A percentile compares a stretch with the other conserved stretches of the same genome.
Evolutionary conservation across 2,113 vertebrate species (phyloP).

Genomic region (Anarrhichthys ocellatus): DNA sequence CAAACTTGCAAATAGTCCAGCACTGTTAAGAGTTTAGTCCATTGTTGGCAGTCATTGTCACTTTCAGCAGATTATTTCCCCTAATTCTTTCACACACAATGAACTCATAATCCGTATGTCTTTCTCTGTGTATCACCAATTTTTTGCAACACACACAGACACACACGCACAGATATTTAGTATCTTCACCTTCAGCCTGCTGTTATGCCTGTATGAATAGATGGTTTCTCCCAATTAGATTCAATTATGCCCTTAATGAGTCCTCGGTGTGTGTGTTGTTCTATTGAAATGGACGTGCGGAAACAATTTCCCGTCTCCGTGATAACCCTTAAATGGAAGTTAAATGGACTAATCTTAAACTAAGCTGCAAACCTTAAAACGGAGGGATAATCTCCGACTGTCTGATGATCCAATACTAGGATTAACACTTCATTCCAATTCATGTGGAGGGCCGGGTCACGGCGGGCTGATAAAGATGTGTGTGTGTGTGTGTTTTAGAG

Average conservation of each 20-base stretch:
- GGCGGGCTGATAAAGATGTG: slow-evolving; percentile 48
- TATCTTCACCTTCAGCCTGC: slow-evolving; percentile 1
- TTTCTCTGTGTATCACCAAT: background rate
- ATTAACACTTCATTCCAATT: slow-evolving; percentile 60
- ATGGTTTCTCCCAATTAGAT: slow-evolving; percentile 29
- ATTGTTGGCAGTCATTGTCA: slow-evolving; percentile 16
- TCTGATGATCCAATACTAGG: slow-evolving; percentile 69
- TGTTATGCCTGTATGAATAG: slow-evolving; percentile 19
- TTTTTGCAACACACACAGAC: slow-evolving; percentile 4
- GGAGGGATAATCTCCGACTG: slow-evolving; percentile 64
- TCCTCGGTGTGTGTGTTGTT: slow-evolving; percentile 9
- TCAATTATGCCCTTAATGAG: slow-evolving; percentile 54
- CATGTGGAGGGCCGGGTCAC: slow-evolving; percentile 42
- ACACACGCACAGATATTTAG: background rate
- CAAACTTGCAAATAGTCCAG: background rate
- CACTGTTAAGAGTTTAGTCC: slow-evolving; percentile 21
- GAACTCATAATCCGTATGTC: background rate
- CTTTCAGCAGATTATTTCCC: slow-evolving; percentile 27
- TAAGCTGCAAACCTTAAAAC: slow-evolving; percentile 59
- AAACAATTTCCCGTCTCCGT: slow-evolving; percentile 20
- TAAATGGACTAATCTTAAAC: slow-evolving; percentile 57
- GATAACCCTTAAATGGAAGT: slow-evolving; percentile 68
- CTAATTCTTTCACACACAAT: background rate
- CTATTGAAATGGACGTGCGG: background rate
- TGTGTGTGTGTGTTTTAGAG: slow-evolving; percentile 8